Percentiles rank a stretch among this genome's conserved stretches.
These are phyloP conservation scores for Cynopterus brachyotis DNA, from an alignment of 2,113 vertebrate genomes.

Conservation along the genomic window DNA sequence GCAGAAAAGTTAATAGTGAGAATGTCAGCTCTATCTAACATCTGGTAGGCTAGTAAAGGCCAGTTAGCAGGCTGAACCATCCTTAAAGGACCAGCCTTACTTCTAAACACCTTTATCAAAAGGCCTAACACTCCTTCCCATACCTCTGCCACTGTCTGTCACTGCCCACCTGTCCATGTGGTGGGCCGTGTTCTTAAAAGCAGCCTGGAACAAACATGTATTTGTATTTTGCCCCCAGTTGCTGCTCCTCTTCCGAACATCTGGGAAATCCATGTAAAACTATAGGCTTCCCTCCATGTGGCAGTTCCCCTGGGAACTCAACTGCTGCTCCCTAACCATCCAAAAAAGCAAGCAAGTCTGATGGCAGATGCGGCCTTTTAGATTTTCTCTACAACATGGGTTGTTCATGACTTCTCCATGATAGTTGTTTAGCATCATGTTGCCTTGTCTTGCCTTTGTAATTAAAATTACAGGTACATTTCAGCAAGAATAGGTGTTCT, in stretches of 20 bases:
- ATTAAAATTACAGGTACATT: constrained; percentile 28
- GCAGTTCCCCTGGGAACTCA: background rate
- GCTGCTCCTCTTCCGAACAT: background rate
- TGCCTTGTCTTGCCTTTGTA: constrained; percentile 1
- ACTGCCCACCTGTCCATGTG: background rate
- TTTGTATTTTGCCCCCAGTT: background rate
- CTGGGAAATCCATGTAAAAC: background rate
- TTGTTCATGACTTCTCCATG: background rate
- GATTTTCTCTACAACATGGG: background rate
- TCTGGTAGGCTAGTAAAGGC: background rate
- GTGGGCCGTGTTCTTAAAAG: background rate
- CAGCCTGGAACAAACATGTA: background rate
- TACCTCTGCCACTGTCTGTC: background rate
- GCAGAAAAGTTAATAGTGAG: background rate
- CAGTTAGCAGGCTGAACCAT: background rate
- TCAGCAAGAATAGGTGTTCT: background rate
- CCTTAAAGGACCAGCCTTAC: background rate
- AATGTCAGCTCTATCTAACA: background rate
- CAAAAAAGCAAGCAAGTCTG: background rate
- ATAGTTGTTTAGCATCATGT: background rate
- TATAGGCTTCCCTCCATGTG: background rate
- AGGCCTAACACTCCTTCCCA: background rate
- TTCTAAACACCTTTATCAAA: background rate
- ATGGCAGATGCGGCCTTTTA: background rate
- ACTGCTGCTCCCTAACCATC: background rate